Conservation (phyloP, 2,797 vertebrate species). For the Ataeniobius toweri region DNA sequence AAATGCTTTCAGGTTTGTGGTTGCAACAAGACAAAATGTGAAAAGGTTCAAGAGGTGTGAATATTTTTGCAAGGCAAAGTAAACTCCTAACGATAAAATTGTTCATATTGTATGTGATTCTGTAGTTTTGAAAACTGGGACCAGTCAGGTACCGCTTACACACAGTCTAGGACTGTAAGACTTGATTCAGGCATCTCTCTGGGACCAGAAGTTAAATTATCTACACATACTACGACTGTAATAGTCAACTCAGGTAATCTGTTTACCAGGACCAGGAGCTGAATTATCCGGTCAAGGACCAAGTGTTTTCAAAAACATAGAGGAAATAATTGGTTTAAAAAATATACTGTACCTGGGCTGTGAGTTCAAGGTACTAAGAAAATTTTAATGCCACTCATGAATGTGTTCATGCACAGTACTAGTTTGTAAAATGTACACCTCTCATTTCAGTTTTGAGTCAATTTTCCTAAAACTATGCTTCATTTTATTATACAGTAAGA, state of each 20-base stretch:
- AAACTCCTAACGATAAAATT: too few species aligned
- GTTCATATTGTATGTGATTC: too few species aligned
- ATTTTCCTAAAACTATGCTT: constrained; percentile 14
- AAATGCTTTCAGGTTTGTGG: too few species aligned
- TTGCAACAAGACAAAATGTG: too few species aligned
- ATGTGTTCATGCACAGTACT: neutral
- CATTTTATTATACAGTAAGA: constrained; percentile 15
- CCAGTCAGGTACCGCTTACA: neutral
- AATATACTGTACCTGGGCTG: neutral
- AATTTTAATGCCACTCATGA: neutral
- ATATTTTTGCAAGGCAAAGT: too few species aligned
- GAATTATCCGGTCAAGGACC: too few species aligned
- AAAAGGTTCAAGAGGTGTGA: too few species aligned
- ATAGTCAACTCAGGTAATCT: too few species aligned
- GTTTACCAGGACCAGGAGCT: too few species aligned
- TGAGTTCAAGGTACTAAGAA: neutral
- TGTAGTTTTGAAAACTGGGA: too few species aligned
- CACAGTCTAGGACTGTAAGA: neutral
- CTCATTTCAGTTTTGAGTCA: constrained; percentile 10
- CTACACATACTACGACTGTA: too few species aligned
- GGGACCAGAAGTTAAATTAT: too few species aligned
- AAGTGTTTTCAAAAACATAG: neutral
- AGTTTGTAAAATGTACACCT: constrained; percentile 9
- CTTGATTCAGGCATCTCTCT: neutral
- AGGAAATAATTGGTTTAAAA: neutral